phyloP scores from a whole-genome alignment of 2,797 vertebrate species.

The Muscicapa striata region DNA sequence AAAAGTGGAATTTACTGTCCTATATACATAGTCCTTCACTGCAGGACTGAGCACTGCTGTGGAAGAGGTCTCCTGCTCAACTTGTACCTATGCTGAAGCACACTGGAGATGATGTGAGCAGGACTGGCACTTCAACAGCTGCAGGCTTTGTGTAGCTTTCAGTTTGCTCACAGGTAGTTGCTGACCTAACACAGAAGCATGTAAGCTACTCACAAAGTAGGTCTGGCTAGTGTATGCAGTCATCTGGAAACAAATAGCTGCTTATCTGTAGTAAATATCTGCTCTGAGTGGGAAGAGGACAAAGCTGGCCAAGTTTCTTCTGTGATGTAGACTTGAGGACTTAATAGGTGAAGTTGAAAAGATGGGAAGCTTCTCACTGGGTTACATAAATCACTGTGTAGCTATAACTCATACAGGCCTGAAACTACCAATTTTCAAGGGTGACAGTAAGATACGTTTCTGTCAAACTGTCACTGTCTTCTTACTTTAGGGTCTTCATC shows the following conservation, averaged over 20 bases:
- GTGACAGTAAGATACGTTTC: background rate
- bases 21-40: background rate
- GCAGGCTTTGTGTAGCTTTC: background rate
- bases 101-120: background rate
- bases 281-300: background rate
- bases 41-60: background rate
- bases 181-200: background rate
- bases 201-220: background rate
- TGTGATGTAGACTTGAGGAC: background rate
- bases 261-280: background rate
- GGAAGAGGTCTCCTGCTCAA: background rate
- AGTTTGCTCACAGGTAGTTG: background rate
- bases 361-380: background rate
- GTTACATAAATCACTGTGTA: background rate
- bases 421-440: background rate
- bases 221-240: background rate
- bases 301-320: background rate
- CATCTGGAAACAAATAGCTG: background rate
- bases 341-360: background rate
- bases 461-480: background rate
- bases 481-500: background rate
- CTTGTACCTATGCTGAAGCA: background rate
- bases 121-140: background rate
- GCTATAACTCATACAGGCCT: background rate
- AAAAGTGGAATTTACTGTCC: background rate